These are phyloP conservation scores for Drosophila repleta DNA, from an alignment of 1,140 invertebrate species.

Conservation along the genomic window DNA sequence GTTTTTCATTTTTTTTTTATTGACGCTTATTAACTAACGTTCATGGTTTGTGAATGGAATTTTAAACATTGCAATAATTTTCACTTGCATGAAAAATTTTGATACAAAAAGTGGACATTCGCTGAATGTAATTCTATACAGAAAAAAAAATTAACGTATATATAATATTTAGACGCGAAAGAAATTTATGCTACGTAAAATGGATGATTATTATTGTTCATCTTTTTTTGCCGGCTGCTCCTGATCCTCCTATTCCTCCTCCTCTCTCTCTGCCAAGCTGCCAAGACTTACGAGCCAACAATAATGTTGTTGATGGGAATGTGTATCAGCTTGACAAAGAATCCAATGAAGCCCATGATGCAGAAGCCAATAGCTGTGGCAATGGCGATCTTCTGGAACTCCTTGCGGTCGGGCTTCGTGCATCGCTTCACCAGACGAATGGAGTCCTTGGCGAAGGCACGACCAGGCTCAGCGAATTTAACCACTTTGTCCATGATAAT, in stretches of 20 bases:
- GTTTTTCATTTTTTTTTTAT: conserved; percentile 30
- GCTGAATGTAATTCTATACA: conserved; percentile 71
- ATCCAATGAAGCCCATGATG: conserved; percentile 99
- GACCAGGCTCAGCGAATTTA: conserved; percentile 96
- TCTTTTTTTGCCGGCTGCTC: conserved; percentile 2
- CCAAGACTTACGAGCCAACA: conserved; percentile 89
- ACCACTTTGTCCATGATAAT: conserved; percentile 97
- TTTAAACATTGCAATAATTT: conserved; percentile 55
- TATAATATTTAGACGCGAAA: conserved; percentile 24
- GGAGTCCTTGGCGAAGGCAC: conserved; percentile 99
- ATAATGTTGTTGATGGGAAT: conserved; percentile 99
- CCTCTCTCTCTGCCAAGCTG: background rate
- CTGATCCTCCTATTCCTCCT: no score
- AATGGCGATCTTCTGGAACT: conserved; percentile 99
- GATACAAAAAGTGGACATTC: conserved; percentile 59
- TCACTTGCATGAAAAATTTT: conserved; percentile 50
- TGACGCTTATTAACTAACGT: conserved; percentile 62
- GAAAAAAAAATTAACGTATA: conserved; percentile 54
- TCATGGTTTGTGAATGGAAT: conserved; percentile 66
- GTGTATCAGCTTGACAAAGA: conserved; percentile 99
- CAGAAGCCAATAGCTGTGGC: conserved; percentile 99
- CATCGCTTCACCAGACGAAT: conserved; percentile 98
- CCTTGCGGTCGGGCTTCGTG: conserved; percentile 99
- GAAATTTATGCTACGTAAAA: conserved; percentile 48
- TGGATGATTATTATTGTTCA: conserved; percentile 53